Conservation (phyloP, 1,140 invertebrate genomes). For the Drosophila bocqueti region DNA sequence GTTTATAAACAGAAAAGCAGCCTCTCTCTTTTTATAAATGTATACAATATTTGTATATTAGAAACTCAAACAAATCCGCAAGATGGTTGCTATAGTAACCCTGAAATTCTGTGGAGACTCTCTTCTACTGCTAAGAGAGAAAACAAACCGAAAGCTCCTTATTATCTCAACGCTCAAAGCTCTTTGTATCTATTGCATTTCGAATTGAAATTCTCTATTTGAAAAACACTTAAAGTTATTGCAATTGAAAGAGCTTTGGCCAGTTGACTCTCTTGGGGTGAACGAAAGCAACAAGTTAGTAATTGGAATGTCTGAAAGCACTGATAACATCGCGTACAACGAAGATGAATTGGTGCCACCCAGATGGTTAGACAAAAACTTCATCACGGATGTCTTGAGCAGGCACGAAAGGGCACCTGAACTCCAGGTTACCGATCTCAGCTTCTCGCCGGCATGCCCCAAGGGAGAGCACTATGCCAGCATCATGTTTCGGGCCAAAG, state of each 20-base stretch:
- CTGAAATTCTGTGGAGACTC: background rate
- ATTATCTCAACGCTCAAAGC: background rate
- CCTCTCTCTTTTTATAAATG: background rate
- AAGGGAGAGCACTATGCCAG: slow-evolving; percentile 81
- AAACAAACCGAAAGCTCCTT: slow-evolving; percentile 5
- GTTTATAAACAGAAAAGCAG: background rate
- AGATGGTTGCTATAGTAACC: slow-evolving; percentile 5
- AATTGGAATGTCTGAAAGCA: slow-evolving; percentile 25
- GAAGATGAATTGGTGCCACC: slow-evolving; percentile 69
- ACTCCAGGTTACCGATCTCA: slow-evolving; percentile 36
- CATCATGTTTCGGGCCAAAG: slow-evolving; percentile 65
- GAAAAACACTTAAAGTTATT: background rate
- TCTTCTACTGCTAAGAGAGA: background rate
- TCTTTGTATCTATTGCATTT: background rate
- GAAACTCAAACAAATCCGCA: background rate
- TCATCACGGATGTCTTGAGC: slow-evolving; percentile 51
- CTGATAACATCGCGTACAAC: slow-evolving; percentile 36
- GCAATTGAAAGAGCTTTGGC: background rate
- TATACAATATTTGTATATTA: background rate
- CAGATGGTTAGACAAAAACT: slow-evolving; percentile 55
- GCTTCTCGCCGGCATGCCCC: slow-evolving; percentile 60
- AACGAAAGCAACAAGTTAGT: background rate
- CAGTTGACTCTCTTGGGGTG: slow-evolving; percentile 5
- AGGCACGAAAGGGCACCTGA: slow-evolving; percentile 29
- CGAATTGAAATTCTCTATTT: background rate